Evolutionary conservation across 1,140 invertebrate species (phyloP).

Genomic region (Dermatophagoides farinae): DNA sequence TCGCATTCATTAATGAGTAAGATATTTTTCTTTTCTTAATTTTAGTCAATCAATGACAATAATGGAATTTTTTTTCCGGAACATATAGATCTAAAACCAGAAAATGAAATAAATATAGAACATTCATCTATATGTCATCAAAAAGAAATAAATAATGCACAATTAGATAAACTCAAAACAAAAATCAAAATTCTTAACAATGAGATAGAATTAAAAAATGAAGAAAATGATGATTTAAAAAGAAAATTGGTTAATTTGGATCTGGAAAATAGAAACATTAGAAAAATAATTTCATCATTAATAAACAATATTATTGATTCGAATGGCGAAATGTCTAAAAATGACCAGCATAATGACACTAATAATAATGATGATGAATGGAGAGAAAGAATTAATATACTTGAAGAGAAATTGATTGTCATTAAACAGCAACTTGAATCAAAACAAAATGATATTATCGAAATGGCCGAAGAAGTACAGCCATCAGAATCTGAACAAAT

Average conservation of each 20-base stretch:
- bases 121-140: not conserved
- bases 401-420: not conserved
- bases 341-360: too few species aligned
- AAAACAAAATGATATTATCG: not conserved
- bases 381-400: not conserved
- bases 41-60: too few species aligned
- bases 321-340: not conserved
- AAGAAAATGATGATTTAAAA: not conserved
- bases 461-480: not conserved
- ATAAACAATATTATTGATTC: too few species aligned
- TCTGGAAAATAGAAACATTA: too few species aligned
- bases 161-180: not conserved
- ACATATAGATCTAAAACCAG: not conserved
- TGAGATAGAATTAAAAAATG: not conserved
- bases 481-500: not conserved
- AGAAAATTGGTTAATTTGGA: not conserved
- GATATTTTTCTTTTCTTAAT: not conserved
- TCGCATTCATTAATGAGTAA: constrained; percentile 3
- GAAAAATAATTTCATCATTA: too few species aligned
- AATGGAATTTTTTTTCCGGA: too few species aligned
- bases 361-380: not conserved
- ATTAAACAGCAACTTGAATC: not conserved
- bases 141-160: not conserved
- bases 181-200: not conserved
- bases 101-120: not conserved